phyloP scores from a whole-genome alignment of 2,113 vertebrate species.

The Desmodus rotundus region DNA sequence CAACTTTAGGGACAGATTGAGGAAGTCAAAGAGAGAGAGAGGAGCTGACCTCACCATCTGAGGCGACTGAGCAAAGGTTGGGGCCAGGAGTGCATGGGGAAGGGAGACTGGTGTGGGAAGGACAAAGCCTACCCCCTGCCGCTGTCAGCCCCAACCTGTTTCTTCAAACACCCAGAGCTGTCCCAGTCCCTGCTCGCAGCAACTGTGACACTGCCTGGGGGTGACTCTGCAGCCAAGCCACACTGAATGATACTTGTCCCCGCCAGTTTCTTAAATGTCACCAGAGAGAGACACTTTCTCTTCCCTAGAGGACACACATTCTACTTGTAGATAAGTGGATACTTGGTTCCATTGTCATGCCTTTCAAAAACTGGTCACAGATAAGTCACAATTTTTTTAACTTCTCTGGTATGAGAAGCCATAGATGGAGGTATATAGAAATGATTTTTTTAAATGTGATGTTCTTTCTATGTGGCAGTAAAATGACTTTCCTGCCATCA shows the following conservation, averaged over 20 bases:
- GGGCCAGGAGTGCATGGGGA: neutral
- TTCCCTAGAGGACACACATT: neutral
- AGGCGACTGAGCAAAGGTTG: neutral
- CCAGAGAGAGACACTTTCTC: neutral
- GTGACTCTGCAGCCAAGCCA: neutral
- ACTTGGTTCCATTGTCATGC: constrained; percentile 32
- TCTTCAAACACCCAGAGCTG: neutral
- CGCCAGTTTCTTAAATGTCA: constrained; percentile 35
- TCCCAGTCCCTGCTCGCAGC: neutral
- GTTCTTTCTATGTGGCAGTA: neutral
- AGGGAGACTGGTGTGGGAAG: neutral
- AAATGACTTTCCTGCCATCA: neutral
- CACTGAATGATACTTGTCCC: constrained; percentile 22
- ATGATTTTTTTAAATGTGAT: constrained; percentile 30
- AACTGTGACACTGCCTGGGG: neutral
- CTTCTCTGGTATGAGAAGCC: neutral
- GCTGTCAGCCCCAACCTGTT: neutral
- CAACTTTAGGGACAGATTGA: neutral
- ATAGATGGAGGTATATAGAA: neutral
- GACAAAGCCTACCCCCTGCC: neutral
- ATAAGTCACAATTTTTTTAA: constrained; percentile 42
- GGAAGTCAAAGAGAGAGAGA: neutral
- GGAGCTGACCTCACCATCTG: fast-evolving
- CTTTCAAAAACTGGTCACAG: constrained; percentile 37
- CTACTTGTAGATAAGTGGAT: neutral